phyloP scores from a whole-genome alignment of 2,113 vertebrate species.

The Eulacestoma nigropectus region DNA sequence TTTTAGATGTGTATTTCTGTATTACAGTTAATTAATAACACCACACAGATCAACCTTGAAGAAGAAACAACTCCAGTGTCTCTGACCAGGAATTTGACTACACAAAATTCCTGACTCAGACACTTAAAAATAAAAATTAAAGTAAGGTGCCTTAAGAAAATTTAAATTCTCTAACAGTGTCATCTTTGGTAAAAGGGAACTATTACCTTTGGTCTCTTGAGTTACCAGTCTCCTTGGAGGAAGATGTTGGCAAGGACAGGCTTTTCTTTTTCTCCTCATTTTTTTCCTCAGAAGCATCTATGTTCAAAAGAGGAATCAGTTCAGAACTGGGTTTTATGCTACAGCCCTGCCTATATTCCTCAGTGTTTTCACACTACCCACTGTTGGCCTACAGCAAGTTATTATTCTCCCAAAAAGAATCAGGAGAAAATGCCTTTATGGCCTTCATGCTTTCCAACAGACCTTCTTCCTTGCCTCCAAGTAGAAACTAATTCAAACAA shows the following conservation, averaged over 20 bases:
- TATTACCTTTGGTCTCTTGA: conserved; percentile 81
- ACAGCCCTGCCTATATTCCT: neutral
- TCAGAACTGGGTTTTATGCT: neutral
- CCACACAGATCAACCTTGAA: neutral
- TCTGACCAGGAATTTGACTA: neutral
- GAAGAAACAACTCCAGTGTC: neutral
- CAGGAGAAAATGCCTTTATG: neutral
- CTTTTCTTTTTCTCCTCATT: conserved; percentile 80
- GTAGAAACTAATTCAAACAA: neutral
- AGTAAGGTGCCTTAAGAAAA: neutral
- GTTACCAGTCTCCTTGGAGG: conserved; percentile 77
- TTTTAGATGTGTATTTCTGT: neutral
- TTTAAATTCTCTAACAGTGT: neutral
- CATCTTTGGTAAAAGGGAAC: neutral
- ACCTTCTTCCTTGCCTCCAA: neutral
- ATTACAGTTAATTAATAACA: neutral
- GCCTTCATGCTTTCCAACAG: neutral
- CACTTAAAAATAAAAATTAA: neutral
- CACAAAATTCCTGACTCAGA: neutral
- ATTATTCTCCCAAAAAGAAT: neutral
- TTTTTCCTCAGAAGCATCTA: conserved; percentile 82
- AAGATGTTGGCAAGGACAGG: conserved; percentile 73
- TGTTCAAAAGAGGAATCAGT: neutral
- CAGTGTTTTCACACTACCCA: neutral
- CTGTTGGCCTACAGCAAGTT: neutral